These are phyloP conservation scores for Eudyptes chrysolophus DNA, from an alignment of 2,113 vertebrate genomes.

Conservation along the genomic window DNA sequence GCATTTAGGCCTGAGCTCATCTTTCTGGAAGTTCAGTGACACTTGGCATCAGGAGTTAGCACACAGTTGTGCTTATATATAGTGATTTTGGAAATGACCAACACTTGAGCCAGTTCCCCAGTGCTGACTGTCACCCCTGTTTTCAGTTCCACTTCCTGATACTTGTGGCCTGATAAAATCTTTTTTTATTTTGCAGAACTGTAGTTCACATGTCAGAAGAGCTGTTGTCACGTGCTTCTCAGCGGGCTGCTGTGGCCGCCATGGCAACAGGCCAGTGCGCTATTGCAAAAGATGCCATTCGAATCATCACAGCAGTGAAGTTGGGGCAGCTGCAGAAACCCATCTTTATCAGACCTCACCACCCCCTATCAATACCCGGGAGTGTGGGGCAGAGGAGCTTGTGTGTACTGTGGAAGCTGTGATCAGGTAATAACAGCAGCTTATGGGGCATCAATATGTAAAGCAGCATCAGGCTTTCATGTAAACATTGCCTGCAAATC, in stretches of 20 bases:
- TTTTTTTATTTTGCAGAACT: slow-evolving; percentile 81
- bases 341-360: slow-evolving; percentile 98
- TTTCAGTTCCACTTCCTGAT: background rate
- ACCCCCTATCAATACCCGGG: slow-evolving; percentile 96
- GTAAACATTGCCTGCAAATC: background rate
- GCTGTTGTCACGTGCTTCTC: slow-evolving; percentile 99
- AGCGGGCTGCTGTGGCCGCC: slow-evolving; percentile 95
- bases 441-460: accelerated
- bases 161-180: background rate
- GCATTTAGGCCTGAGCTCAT: background rate
- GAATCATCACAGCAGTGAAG: slow-evolving; percentile 95
- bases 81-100: background rate
- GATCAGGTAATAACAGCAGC: slow-evolving; percentile 82
- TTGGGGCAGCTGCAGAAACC: slow-evolving; percentile 87
- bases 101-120: background rate
- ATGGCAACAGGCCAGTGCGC: slow-evolving; percentile 96
- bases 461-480: background rate
- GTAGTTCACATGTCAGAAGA: slow-evolving; percentile 95
- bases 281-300: slow-evolving; percentile 98
- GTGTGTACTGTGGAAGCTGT: slow-evolving; percentile 97
- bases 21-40: background rate
- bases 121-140: background rate
- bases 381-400: slow-evolving; percentile 96
- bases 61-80: background rate
- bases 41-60: background rate